Evolutionary conservation across 92 coral and sea anemone species (phyloP).

Genomic region (Porites lobata): DNA sequence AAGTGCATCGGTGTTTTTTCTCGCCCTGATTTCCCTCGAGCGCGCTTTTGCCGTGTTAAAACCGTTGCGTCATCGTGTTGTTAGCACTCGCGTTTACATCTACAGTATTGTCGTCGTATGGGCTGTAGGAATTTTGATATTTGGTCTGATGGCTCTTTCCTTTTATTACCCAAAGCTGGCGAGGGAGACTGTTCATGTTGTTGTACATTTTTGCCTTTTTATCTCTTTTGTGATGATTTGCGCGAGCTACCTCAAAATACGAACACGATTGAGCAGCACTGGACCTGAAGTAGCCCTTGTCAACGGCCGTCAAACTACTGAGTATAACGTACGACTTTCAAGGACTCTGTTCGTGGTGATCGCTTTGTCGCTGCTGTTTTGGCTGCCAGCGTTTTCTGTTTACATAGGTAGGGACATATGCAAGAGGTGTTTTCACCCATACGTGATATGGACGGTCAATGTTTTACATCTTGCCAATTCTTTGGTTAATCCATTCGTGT

Average conservation of each 20-base stretch:
- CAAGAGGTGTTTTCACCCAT: too few species aligned
- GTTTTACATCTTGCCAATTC: slow-evolving; percentile 20
- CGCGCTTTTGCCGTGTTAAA: background rate
- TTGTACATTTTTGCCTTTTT: background rate
- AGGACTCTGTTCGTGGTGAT: background rate
- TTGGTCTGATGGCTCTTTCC: too few species aligned
- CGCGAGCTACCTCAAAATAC: background rate
- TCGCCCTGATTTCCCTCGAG: slow-evolving; percentile 11
- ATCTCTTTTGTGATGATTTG: background rate
- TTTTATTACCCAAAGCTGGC: background rate
- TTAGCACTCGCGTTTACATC: background rate
- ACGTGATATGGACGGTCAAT: too few species aligned
- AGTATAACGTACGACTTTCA: slow-evolving; percentile 1
- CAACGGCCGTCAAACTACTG: background rate
- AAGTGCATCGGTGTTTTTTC: background rate
- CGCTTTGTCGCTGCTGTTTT: background rate
- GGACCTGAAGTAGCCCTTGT: background rate
- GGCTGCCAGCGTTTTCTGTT: slow-evolving; percentile 2
- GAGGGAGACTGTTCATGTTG: background rate
- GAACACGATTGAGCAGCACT: background rate
- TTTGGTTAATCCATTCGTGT: slow-evolving; percentile 23
- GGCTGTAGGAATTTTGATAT: background rate
- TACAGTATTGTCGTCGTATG: background rate
- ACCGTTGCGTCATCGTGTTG: slow-evolving; percentile 11
- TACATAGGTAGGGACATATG: background rate